phyloP scores from a whole-genome alignment of 2,888 invertebrate species.

The Trypoxylon attenuatum region DNA sequence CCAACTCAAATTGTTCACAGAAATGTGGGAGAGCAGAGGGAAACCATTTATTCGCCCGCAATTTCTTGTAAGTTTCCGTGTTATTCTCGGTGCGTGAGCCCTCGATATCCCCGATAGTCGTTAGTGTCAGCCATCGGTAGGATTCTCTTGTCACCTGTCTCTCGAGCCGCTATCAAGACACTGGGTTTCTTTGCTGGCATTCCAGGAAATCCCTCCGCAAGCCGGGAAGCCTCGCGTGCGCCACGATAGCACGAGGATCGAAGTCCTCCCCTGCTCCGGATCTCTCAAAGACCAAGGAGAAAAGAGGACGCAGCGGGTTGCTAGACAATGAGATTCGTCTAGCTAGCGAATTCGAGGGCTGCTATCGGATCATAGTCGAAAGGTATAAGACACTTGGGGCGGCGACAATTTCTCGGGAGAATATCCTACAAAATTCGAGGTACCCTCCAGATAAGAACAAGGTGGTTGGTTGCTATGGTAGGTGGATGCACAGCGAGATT shows the following conservation, averaged over 20 bases:
- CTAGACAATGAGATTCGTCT: conserved; percentile 57
- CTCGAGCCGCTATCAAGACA: conserved; percentile 11
- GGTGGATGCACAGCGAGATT: conserved; percentile 40
- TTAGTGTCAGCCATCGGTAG: conserved; percentile 27
- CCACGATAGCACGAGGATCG: no score
- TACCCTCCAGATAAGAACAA: conserved; percentile 37
- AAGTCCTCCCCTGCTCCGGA: no score
- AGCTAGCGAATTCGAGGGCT: conserved; percentile 51
- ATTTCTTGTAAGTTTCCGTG: no score
- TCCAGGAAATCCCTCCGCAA: background rate
- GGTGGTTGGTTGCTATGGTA: no score
- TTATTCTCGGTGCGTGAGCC: background rate
- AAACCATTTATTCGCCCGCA: no score
- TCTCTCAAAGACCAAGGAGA: conserved; percentile 1
- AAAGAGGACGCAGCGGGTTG: conserved; percentile 1
- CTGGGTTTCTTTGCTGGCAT: conserved; percentile 1
- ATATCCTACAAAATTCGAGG: conserved; percentile 39
- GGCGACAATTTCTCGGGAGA: conserved; percentile 53
- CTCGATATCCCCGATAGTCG: conserved; percentile 28
- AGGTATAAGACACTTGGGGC: conserved; percentile 54
- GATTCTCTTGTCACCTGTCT: background rate
- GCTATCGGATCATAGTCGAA: conserved; percentile 54
- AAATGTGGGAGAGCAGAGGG: background rate
- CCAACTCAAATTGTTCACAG: conserved; percentile 1
- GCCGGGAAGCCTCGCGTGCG: background rate